Evolutionary conservation across 2,888 invertebrate genomes (phyloP), one percentile per base, ranked within the genome.

Genomic region (Epinotia brunnichana): DNA sequence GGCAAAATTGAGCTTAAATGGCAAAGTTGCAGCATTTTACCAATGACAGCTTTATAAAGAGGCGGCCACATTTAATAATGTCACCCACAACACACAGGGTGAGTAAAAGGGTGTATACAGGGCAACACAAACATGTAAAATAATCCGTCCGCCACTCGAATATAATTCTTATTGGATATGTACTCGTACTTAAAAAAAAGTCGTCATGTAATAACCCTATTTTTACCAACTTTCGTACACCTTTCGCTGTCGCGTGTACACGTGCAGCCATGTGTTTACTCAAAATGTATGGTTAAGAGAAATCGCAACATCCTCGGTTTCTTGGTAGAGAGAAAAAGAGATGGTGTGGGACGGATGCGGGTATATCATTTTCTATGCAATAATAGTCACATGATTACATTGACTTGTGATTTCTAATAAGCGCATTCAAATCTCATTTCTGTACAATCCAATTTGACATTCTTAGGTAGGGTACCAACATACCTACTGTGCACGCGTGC

Each of bases 271-370:
- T 17, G 19, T 66, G 44, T 71, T 61, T 56, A 61, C 71, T 67
- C 17, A 67, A 72, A 67, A 67, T 61, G 67, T 72, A 61, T 72
- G 56, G 67, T 72, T 72, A 72, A 67, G 71, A 72, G 71, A 72
- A 61, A 72, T 72, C 66, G 60, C 21, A 54, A 39, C 54, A 35
- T 67, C 67, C 61, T 72, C 17, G 10, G 60, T 53, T 66, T 66
- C 39, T 13, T 29, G 59, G 51, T 35, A 56, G 53, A 70, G 44
- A 69, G 35, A 21, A 19, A 29, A 35, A 61, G 53, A 59, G 15
- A 64, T 11, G 71, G 60, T 48, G 48, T 19, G 41, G 7, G 48
- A 57, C 44, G 15, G 17, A 54, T 21, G 64, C 19, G 19, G 10
- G 15, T 39, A 3, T 53, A 64, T 64, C 63, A 35, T 53, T 53